Base-by-base conservation (phyloP, 2,113 vertebrate genomes). In the Grammomys dolichurus region DNA sequence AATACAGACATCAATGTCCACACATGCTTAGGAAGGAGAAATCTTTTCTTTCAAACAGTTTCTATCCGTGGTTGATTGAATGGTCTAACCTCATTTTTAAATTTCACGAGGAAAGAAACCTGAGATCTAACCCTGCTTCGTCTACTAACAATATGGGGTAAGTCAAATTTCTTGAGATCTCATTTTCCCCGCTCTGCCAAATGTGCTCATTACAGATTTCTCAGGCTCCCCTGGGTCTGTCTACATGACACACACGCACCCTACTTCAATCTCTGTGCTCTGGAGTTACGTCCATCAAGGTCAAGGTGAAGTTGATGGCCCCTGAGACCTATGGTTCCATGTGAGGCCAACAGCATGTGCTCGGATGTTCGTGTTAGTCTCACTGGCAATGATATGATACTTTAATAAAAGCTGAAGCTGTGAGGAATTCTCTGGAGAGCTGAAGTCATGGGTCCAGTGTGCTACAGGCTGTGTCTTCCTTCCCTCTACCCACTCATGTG, bases 401-500 rank as follows among this genome's bases (percentile, higher is more conserved):
- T 58, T 60, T 54, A 17, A 40, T 33, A 54, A 91, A 90, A 36
- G 4, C 10, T 33, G 10, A 40, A 40, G 33, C 11, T 33, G 14
- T 48, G 20, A 5, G 56, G 8, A 5, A 72, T 54, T 65, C 48
- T n/a, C 56, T 3, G 40, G 17, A 24, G 22, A 9, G 4, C 51
- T 5, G 31, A 31, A 22, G 3, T 17, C 7, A 0, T 5, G 0
- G 0, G 24, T 3, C 24, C 51, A 31, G 22, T 9, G 46, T 56
- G 1, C 3, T 43, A 19, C 10, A 16, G 33, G 2, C 0, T 1
- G 19, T n/a, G 12, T 20, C 77, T 56, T 4, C 0, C 1, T 17
- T 26, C 33, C 56, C 31, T 58, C 40, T 14, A 36, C 8, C 20
- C 33, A 9, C 48, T 28, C 14, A 40, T 36, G 54, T 26, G 2